These are phyloP conservation scores for Amphimedon queenslandica DNA, from an alignment of 37 sponge, comb jelly and placozoan species.

Conservation along the genomic window DNA sequence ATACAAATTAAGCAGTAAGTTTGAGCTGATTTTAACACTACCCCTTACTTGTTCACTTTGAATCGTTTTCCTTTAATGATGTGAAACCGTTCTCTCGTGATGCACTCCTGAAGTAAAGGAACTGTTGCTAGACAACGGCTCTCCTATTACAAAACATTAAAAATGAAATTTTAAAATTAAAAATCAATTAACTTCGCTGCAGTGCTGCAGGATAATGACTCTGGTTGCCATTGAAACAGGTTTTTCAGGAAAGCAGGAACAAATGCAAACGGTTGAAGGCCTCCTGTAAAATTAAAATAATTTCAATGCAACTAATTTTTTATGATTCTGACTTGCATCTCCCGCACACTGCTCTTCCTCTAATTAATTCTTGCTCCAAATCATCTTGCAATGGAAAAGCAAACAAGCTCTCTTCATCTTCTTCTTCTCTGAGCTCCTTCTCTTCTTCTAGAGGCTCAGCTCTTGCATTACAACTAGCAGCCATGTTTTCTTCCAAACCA, in stretches of 20 bases:
- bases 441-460: not conserved
- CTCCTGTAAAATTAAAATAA: slow-evolving; percentile 31
- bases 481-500: too few relatives aligned
- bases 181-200: slow-evolving; percentile 55
- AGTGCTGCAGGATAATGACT: slow-evolving; percentile 76
- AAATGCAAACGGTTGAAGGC: slow-evolving; percentile 69
- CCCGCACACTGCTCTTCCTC: slow-evolving; percentile 29
- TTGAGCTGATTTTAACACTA: not conserved
- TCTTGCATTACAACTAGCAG: too few relatives aligned
- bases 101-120: slow-evolving; percentile 54
- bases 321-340: slow-evolving; percentile 32
- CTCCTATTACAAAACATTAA: slow-evolving; percentile 1
- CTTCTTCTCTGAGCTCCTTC: not conserved
- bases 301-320: not conserved
- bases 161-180: not conserved
- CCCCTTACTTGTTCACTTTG: slow-evolving; percentile 45
- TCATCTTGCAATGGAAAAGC: slow-evolving; percentile 11
- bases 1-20: too few relatives aligned
- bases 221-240: slow-evolving; percentile 39
- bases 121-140: slow-evolving; percentile 61
- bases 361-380: slow-evolving; percentile 12
- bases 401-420: not conserved
- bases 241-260: slow-evolving; percentile 58
- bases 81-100: slow-evolving; percentile 32
- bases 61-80: slow-evolving; percentile 61